Evolutionary conservation across 2,888 invertebrate genomes (phyloP), one percentile per base, ranked within the genome.

Genomic region (Euzophera pinguis): DNA sequence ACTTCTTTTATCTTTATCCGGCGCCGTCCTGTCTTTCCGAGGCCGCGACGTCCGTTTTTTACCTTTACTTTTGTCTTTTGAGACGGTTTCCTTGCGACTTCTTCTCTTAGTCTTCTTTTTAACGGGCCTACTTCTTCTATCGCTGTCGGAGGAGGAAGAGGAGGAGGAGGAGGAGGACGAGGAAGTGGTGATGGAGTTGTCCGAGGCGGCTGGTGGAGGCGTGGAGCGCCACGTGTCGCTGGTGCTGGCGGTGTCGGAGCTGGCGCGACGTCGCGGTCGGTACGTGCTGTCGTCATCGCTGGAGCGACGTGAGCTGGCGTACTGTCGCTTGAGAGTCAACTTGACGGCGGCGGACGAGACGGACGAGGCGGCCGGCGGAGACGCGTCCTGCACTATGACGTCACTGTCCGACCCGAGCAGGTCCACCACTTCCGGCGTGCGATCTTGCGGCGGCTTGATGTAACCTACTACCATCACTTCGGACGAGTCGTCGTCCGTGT

Each of bases 351-450:
- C n/a, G 69, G 63, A 29, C 52, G 56, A n/a, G n/a, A n/a, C n/a
- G n/a, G n/a, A n/a, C 13, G 63, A 45, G 42, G 59, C 32, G 8
- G 49, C 27, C n/a, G 50, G 34, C 13, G 56, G 52, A 9, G 56
- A 52, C 37, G 48, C 53, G 8, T 88, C 89, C 41, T 85, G 83
- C 27, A 90, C 71, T 16, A 86, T 78, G 8, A 87, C 86, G 62
- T 86, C 91, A 59, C 90, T 91, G 64, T 91, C 92, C 1, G 92
- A 92, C n/a, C 91, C 91, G 9, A 91, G 73, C 53, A 93, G 70
- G 60, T 92, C 92, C 13, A 93, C 92, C 0, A 93, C 88, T 71
- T 93, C 93, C 0, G 94, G 94, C 38, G 94, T 93, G 53, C 94
- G 85, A 61, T 93, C 92, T 59, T 91, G 90, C 55, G 92, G 93